Evolutionary conservation across 2,888 invertebrate species (phyloP).

Genomic region (Branchinecta sandiegonensis): DNA sequence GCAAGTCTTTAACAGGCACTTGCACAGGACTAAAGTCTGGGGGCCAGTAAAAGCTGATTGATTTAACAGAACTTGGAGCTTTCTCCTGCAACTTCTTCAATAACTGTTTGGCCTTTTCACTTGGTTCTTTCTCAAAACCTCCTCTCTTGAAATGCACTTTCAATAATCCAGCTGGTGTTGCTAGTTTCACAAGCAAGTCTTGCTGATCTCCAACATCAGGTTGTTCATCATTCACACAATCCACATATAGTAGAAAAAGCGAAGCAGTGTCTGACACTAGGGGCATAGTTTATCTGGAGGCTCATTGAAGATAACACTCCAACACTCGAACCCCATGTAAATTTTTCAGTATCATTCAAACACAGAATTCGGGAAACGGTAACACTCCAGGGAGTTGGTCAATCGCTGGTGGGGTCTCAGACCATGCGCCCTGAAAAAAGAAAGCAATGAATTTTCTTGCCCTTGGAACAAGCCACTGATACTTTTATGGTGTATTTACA

Average conservation of each 20-base stretch:
- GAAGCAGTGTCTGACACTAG: conserved; percentile 14
- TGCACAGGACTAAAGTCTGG: neutral
- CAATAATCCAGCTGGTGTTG: neutral
- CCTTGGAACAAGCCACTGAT: no score
- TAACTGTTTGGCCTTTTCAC: conserved; percentile 23
- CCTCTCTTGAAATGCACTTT: neutral
- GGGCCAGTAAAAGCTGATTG: conserved; percentile 18
- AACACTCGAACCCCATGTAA: conserved; percentile 13
- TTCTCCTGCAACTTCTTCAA: conserved; percentile 15
- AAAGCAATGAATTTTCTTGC: no score
- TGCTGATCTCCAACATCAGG: neutral
- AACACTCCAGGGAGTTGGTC: no score
- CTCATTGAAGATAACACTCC: neutral
- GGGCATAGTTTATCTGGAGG: conserved; percentile 16
- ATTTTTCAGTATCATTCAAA: conserved; percentile 6
- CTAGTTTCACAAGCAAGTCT: conserved; percentile 1
- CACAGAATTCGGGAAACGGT: no score
- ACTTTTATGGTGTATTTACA: no score
- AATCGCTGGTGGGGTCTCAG: no score
- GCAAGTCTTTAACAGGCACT: conserved; percentile 1
- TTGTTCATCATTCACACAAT: conserved; percentile 2
- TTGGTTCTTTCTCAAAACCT: conserved; percentile 11
- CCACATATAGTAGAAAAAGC: neutral
- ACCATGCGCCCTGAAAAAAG: no score
- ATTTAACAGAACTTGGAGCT: conserved; percentile 16